These are phyloP conservation scores for Melikaiella ostensackeni DNA, from an alignment of 2,888 invertebrate species.

Conservation along the genomic window DNA sequence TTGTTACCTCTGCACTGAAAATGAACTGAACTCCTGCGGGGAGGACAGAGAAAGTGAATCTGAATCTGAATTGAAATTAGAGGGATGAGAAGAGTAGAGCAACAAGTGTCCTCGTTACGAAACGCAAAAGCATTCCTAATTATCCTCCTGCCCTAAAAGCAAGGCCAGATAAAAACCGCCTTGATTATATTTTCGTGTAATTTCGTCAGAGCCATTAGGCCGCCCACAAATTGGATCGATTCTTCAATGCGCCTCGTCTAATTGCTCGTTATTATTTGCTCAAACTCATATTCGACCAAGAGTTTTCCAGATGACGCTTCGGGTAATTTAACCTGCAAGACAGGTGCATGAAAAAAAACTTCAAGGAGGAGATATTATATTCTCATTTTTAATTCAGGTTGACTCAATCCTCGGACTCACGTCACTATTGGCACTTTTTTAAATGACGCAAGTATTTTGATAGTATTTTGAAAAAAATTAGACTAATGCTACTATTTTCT, in stretches of 20 bases:
- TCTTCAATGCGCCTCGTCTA: conserved; percentile 67
- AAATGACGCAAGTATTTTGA: no score
- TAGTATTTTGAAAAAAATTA: no score
- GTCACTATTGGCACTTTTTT: no score
- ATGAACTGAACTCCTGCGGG: conserved; percentile 55
- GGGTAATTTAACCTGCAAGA: conserved; percentile 14
- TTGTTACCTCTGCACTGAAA: conserved; percentile 47
- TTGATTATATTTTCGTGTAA: conserved; percentile 76
- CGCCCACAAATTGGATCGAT: conserved; percentile 67
- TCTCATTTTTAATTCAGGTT: no score
- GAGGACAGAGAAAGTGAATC: conserved; percentile 52
- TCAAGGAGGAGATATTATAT: no score
- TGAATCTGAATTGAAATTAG: conserved; percentile 47
- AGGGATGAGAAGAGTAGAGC: conserved; percentile 60
- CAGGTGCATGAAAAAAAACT: background rate
- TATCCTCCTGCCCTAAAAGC: conserved; percentile 71
- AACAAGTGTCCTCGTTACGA: conserved; percentile 76
- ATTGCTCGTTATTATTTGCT: conserved; percentile 64
- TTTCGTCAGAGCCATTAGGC: conserved; percentile 64
- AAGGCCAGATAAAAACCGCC: conserved; percentile 74
- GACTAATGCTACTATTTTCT: no score
- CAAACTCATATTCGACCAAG: conserved; percentile 12
- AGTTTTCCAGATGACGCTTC: conserved; percentile 28
- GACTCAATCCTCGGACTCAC: no score
- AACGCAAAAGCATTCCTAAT: conserved; percentile 75